phyloP scores from a whole-genome alignment of 1,140 invertebrate genomes.

The Drosophila leontia region DNA sequence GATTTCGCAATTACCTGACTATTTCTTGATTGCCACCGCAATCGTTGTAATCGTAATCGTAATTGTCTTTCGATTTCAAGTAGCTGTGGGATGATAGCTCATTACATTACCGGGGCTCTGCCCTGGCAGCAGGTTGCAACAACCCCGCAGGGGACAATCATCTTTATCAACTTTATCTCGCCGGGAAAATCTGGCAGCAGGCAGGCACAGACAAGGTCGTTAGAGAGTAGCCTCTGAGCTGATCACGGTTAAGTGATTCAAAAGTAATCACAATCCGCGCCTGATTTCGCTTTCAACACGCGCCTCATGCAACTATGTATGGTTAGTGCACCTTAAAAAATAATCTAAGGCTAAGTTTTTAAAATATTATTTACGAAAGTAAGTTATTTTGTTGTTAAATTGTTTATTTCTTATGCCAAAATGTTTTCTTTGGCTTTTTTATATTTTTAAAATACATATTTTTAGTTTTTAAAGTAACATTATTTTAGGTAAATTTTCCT shows the following conservation, averaged over 20 bases:
- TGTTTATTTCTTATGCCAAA: not conserved
- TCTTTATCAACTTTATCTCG: conserved; percentile 47
- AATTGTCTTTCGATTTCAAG: conserved; percentile 54
- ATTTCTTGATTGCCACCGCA: conserved; percentile 36
- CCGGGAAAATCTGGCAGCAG: conserved; percentile 52
- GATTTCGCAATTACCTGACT: conserved; percentile 56
- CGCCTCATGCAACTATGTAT: conserved; percentile 60
- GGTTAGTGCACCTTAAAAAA: not conserved
- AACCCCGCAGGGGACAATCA: conserved; percentile 47
- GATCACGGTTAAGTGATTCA: conserved; percentile 56
- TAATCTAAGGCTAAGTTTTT: no score
- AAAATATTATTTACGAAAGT: no score
- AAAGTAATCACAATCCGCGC: conserved; percentile 49
- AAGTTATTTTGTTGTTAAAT: not conserved
- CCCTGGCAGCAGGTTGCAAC: conserved; percentile 52
- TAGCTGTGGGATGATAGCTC: conserved; percentile 32
- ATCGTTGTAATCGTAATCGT: conserved; percentile 23
- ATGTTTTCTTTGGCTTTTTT: not conserved
- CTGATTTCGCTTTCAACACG: conserved; percentile 76
- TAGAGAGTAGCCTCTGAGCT: conserved; percentile 61
- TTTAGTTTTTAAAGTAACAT: no score
- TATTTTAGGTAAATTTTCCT: no score
- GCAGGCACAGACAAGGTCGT: conserved; percentile 64
- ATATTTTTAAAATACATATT: no score
- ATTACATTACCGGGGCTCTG: conserved; percentile 41